Base-by-base conservation (phyloP, 2,797 vertebrate species). In the Galagoides demidoff region DNA sequence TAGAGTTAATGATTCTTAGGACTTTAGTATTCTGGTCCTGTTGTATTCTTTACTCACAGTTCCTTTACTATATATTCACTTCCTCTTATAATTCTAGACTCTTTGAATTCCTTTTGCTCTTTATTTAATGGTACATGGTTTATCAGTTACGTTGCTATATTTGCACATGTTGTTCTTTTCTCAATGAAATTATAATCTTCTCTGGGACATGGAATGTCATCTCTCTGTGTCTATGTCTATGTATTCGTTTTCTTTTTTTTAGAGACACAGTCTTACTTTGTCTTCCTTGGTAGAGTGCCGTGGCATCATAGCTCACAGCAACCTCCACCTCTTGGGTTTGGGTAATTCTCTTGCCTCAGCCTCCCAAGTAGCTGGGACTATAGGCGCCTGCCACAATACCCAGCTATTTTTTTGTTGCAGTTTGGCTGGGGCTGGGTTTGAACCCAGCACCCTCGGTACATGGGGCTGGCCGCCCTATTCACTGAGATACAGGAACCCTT, bases 1-100 rank as follows among this genome's bases (percentile, higher is more conserved):
- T 83, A 81, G 34, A 90, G 92, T 93, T 94, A 93, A 76, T 76
- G 25, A 64, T 81, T 92, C 20, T 91, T 90, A 73, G 12, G 82
- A 49, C 55, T 85, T 73, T 43, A 39, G 19, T 82, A 45, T 82
- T 90, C 14, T 82, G 20, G 5, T 64, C 79, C 23, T 79, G 1
- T 45, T 78, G 20, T 78, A 61, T 78, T 84, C 52, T 1, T 83
- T 79, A n/a, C 22, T 79, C n/a, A 31, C 0, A 29, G 27, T 79
- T 31, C 45, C n/a, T 96, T 89, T 92, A 85, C 90, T 83, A 90
- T 96, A 19, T 83, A 52, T 92, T 49, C 25, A 34, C 29, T 91
- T 87, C 29, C 17, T n/a, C 39, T 86, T 57, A 43, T 90, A 64
- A 20, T 61, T 90, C 57, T 22, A 96, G 12, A 92, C 23, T 55